Evolutionary conservation across 1,140 invertebrate species (phyloP).

Genomic region (Ladona fulva): DNA sequence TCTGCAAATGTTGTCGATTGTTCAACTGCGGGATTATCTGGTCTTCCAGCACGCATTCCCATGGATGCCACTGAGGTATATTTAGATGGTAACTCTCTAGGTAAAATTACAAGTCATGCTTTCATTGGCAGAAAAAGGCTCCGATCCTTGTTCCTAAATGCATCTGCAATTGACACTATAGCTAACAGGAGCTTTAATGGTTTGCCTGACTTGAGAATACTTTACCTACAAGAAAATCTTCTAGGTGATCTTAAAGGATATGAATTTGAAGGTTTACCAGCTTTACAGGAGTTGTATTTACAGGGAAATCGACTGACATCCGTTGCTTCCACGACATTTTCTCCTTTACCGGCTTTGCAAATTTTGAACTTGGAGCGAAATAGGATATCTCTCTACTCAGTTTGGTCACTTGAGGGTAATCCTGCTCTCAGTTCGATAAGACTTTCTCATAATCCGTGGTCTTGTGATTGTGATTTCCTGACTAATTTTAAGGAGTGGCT

Average conservation of each 20-base stretch:
- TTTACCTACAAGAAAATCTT: constrained; percentile 74
- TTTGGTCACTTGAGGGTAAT: constrained; percentile 68
- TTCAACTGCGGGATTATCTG: constrained; percentile 60
- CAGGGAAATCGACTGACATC: constrained; percentile 56
- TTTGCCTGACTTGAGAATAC: constrained; percentile 64
- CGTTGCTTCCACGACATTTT: constrained; percentile 72
- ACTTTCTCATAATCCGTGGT: constrained; percentile 74
- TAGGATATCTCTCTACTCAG: constrained; percentile 55
- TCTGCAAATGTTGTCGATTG: constrained; percentile 87
- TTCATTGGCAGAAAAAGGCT: constrained; percentile 84
- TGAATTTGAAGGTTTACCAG: constrained; percentile 63
- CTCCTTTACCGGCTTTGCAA: constrained; percentile 55
- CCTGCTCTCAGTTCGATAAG: constrained; percentile 57
- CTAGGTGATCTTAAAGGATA: constrained; percentile 65
- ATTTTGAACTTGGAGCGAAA: constrained; percentile 70
- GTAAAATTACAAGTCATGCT: constrained; percentile 57
- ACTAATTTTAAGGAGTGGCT: constrained; percentile 72
- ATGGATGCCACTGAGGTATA: constrained; percentile 88
- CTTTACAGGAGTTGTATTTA: constrained; percentile 51
- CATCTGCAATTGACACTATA: constrained; percentile 73
- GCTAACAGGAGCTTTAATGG: constrained; percentile 88
- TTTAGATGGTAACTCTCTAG: constrained; percentile 76
- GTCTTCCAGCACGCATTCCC: constrained; percentile 73
- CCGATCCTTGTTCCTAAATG: constrained; percentile 72
- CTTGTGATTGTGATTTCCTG: constrained; percentile 76